Evolutionary conservation across 1,140 invertebrate species (phyloP).

Genomic region (Drosophila subpulchrella): DNA sequence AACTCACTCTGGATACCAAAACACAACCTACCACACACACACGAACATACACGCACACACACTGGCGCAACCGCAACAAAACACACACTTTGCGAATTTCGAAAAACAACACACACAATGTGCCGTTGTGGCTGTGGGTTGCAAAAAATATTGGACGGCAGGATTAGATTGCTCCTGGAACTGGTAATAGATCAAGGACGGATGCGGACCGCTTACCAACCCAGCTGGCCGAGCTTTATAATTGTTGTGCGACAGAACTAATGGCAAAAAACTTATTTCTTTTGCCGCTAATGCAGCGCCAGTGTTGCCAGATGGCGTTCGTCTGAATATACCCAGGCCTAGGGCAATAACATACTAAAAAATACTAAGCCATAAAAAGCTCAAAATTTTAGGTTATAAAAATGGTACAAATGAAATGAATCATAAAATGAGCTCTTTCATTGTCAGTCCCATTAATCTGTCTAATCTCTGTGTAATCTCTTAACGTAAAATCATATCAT

Average conservation of each 20-base stretch:
- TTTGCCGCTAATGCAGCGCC: constrained; percentile 12
- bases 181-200: neutral
- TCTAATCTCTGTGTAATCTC: too few relatives aligned
- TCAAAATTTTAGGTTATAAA: neutral
- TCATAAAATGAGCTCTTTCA: too few relatives aligned
- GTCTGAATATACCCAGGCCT: neutral
- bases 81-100: constrained; percentile 24
- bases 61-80: constrained; percentile 8
- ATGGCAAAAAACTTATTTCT: constrained; percentile 5
- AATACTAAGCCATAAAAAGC: neutral
- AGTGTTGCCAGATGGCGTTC: constrained; percentile 6
- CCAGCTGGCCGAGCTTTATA: constrained; percentile 4
- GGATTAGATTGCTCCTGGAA: neutral
- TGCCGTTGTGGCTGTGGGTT: neutral
- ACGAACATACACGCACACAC: constrained; percentile 1
- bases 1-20: constrained; percentile 48
- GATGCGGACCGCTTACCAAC: constrained; percentile 3
- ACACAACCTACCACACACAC: constrained; percentile 26
- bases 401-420: neutral
- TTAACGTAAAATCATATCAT: too few relatives aligned
- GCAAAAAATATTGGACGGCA: constrained; percentile 10
- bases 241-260: constrained; percentile 16
- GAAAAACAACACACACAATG: constrained; percentile 21
- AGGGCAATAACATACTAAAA: neutral
- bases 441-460: too few relatives aligned